phyloP scores from a whole-genome alignment of 2,888 invertebrate genomes.

The Glyphotaelius pellucidus region DNA sequence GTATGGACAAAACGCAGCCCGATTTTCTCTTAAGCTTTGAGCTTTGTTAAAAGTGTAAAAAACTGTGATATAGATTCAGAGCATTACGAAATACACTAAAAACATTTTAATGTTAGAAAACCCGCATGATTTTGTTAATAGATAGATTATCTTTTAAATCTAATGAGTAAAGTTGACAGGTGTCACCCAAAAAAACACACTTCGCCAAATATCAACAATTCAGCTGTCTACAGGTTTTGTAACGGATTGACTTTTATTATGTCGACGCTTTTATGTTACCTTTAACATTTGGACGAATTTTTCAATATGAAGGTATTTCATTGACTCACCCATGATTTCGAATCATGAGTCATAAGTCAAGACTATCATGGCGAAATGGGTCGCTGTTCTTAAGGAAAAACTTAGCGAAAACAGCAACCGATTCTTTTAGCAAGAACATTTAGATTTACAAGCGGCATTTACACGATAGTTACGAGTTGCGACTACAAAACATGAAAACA shows the following conservation, averaged over 20 bases:
- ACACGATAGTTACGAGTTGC: too few relatives aligned
- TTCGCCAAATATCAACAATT: background rate
- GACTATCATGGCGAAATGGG: background rate
- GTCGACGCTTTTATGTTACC: background rate
- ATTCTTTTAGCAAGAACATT: background rate
- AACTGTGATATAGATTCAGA: background rate
- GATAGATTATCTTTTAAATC: background rate
- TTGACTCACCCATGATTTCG: background rate
- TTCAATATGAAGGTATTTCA: background rate
- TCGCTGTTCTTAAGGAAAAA: background rate
- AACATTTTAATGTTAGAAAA: background rate
- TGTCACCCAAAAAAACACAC: background rate
- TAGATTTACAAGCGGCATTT: too few relatives aligned
- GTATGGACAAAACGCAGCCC: too few relatives aligned
- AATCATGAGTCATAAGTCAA: background rate
- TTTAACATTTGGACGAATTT: background rate
- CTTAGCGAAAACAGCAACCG: background rate
- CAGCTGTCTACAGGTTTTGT: background rate
- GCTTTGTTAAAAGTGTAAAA: too few relatives aligned
- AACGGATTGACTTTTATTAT: background rate
- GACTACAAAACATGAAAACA: too few relatives aligned
- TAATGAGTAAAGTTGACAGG: background rate
- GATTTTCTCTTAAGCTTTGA: too few relatives aligned
- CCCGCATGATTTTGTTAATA: background rate
- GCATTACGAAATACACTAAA: background rate